These are phyloP conservation scores for Nematostella vectensis DNA, from an alignment of 92 coral and sea anemone species.

Conservation along the genomic window DNA sequence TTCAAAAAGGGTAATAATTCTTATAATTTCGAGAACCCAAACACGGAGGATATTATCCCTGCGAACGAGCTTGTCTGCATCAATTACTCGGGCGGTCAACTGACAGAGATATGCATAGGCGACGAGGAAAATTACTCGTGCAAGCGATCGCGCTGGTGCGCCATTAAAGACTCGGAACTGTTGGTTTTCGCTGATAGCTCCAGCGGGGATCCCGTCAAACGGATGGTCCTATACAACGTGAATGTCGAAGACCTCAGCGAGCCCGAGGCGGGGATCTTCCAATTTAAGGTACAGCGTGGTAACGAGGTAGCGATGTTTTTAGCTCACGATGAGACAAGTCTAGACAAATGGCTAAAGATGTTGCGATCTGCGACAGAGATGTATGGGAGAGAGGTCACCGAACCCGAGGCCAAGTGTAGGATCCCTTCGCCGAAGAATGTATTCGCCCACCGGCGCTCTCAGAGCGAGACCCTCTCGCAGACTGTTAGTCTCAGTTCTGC, in stretches of 20 bases:
- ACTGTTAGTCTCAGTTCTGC: slow-evolving; percentile 12
- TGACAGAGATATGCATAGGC: slow-evolving; percentile 49
- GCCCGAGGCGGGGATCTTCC: slow-evolving; percentile 34
- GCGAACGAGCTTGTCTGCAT: slow-evolving; percentile 49
- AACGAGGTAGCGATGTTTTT: slow-evolving; percentile 39
- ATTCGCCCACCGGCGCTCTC: slow-evolving; percentile 45
- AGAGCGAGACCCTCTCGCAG: slow-evolving; percentile 56
- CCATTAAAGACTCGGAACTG: slow-evolving; percentile 54
- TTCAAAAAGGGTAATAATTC: slow-evolving; percentile 69
- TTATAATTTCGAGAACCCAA: slow-evolving; percentile 51
- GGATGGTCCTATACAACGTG: slow-evolving; percentile 43
- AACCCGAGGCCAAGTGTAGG: slow-evolving; percentile 22
- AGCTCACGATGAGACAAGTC: slow-evolving; percentile 44
- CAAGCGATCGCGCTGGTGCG: slow-evolving; percentile 61
- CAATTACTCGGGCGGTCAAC: slow-evolving; percentile 54
- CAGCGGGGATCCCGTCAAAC: slow-evolving; percentile 55
- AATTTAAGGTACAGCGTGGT: slow-evolving; percentile 45
- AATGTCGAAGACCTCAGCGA: slow-evolving; percentile 51
- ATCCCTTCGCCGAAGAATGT: slow-evolving; percentile 60
- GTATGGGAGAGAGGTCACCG: slow-evolving; percentile 18
- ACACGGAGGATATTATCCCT: slow-evolving; percentile 29
- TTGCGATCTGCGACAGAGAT: slow-evolving; percentile 26
- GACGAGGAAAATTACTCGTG: slow-evolving; percentile 32
- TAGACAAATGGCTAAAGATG: slow-evolving; percentile 67
- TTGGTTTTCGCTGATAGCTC: slow-evolving; percentile 48